Conservation (phyloP, 2,888 invertebrate species). For the Tenthredo livida region DNA sequence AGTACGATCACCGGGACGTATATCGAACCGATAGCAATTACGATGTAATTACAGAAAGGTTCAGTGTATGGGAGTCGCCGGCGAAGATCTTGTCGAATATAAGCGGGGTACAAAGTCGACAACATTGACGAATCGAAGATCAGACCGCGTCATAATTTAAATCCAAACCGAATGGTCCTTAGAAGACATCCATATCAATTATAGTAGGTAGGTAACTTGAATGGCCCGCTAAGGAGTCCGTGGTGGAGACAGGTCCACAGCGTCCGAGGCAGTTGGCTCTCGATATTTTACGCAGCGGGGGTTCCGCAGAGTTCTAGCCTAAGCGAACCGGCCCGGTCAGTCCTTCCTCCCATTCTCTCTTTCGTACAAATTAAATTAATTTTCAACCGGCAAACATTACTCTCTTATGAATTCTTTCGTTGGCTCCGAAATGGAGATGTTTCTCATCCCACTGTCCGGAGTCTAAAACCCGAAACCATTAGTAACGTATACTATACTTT, state of each 20-base stretch:
- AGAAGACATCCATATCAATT: constrained; percentile 77
- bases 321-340: constrained; percentile 55
- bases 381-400: constrained; percentile 72
- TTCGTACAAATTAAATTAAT: constrained; percentile 76
- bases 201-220: constrained; percentile 71
- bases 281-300: constrained; percentile 77
- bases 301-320: constrained; percentile 68
- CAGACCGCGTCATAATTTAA: constrained; percentile 65
- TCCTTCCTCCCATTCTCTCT: constrained; percentile 60
- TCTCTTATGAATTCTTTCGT: constrained; percentile 73
- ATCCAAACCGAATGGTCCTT: constrained; percentile 69
- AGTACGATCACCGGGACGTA: not conserved
- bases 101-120: constrained; percentile 15
- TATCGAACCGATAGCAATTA: constrained; percentile 25
- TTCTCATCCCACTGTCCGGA: constrained; percentile 63
- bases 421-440: constrained; percentile 70
- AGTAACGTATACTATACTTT: constrained; percentile 62
- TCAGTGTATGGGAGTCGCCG: not conserved
- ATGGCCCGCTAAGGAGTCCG: constrained; percentile 71
- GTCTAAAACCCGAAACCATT: constrained; percentile 65
- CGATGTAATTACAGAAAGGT: constrained; percentile 30
- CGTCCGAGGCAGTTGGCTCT: constrained; percentile 74
- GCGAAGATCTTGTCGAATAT: constrained; percentile 15
- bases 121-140: constrained; percentile 47
- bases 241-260: constrained; percentile 73